phyloP scores from a whole-genome alignment of 2,797 vertebrate species.

The Gadopsis bispinosus region DNA sequence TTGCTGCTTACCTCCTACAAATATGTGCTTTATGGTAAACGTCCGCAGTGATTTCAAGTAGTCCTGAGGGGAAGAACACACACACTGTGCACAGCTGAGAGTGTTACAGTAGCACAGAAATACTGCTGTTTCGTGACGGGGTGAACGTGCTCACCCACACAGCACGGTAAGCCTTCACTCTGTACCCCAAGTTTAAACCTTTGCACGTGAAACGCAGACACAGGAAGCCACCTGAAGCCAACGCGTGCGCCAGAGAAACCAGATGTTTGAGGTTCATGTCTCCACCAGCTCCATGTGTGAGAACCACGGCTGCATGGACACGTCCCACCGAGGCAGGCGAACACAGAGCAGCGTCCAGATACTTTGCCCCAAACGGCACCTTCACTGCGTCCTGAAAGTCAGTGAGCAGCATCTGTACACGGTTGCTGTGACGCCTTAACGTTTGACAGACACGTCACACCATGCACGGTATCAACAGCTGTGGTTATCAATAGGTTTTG shows the following conservation, averaged over 20 bases:
- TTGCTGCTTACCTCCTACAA: slow-evolving; percentile 88
- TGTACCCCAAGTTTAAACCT: slow-evolving; percentile 89
- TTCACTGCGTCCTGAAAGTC: slow-evolving; percentile 86
- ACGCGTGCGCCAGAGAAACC: slow-evolving; percentile 84
- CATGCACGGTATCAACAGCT: neutral
- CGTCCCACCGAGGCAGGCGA: slow-evolving; percentile 74
- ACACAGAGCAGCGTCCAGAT: slow-evolving; percentile 86
- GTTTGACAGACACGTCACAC: neutral
- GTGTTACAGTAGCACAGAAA: neutral
- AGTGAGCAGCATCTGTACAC: neutral
- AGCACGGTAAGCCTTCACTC: slow-evolving; percentile 88
- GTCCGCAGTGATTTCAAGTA: slow-evolving; percentile 87
- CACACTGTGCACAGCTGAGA: neutral
- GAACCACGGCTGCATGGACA: slow-evolving; percentile 83
- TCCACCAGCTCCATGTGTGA: slow-evolving; percentile 94
- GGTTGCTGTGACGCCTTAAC: neutral
- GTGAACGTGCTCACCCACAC: slow-evolving; percentile 85
- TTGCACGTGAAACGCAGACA: slow-evolving; percentile 95
- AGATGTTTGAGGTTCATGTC: slow-evolving; percentile 92
- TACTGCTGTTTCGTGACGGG: neutral
- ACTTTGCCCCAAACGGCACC: slow-evolving; percentile 90
- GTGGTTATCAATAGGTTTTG: neutral
- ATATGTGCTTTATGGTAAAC: slow-evolving; percentile 85
- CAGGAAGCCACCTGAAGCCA: slow-evolving; percentile 85
- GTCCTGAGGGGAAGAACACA: slow-evolving; percentile 77